These are phyloP conservation scores for Heterodera filipjevi DNA, from an alignment of 2,888 invertebrate genomes.

Conservation along the genomic window DNA sequence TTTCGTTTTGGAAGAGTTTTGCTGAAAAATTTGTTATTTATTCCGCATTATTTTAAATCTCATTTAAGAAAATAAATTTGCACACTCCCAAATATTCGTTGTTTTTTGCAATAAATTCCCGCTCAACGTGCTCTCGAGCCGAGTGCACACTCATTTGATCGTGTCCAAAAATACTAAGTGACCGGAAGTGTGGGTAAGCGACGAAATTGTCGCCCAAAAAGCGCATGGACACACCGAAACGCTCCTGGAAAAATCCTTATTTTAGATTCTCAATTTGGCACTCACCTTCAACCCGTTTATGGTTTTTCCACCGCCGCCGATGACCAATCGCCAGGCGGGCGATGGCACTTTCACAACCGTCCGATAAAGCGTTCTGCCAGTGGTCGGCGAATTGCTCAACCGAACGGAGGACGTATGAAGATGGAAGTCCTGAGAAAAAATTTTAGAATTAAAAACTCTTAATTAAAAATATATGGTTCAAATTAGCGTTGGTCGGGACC, in stretches of 20 bases:
- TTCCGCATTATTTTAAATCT: not conserved
- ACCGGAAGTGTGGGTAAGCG: constrained; percentile 2
- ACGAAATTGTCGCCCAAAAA: constrained; percentile 25
- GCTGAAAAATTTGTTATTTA: not conserved
- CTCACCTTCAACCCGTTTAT: not conserved
- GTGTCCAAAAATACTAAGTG: constrained; percentile 13
- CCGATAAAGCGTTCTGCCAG: not conserved
- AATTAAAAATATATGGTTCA: too few relatives aligned
- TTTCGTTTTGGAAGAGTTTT: not conserved
- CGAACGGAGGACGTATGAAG: not conserved
- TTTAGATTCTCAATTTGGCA: not conserved
- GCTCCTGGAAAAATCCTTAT: not conserved
- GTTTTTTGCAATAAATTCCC: not conserved
- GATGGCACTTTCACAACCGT: not conserved
- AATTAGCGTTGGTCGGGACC: too few relatives aligned
- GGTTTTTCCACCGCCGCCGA: not conserved
- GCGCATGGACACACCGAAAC: constrained; percentile 18
- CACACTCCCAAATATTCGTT: not conserved
- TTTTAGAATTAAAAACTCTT: too few relatives aligned
- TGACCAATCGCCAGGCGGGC: constrained; percentile 10
- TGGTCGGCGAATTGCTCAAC: not conserved
- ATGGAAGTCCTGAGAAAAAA: not conserved
- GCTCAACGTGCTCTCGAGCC: not conserved
- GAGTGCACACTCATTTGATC: not conserved
- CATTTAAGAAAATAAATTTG: not conserved